Conservation (phyloP, 2,113 vertebrate genomes). For the Bos javanicus region DNA sequence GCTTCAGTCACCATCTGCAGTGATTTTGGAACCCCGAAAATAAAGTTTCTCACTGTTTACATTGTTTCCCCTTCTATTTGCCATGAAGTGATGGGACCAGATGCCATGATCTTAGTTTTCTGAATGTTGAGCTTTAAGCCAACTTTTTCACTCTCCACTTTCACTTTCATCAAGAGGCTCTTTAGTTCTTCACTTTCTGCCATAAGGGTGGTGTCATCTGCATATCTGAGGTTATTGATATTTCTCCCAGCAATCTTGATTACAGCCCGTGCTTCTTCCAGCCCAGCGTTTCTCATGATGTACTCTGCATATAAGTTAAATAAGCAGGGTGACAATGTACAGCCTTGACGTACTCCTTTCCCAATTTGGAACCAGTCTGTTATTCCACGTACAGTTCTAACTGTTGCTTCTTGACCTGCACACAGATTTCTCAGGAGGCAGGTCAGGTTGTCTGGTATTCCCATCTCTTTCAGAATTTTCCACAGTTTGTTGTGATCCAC, state of each 20-base stretch:
- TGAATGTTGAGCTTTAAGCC: background rate
- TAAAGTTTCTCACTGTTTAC: background rate
- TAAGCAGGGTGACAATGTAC: background rate
- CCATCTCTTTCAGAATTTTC: background rate
- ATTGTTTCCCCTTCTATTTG: background rate
- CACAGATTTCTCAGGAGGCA: background rate
- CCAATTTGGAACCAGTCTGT: background rate
- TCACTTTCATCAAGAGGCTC: background rate
- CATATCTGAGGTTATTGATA: background rate
- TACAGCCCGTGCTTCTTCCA: background rate
- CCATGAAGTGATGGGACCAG: background rate
- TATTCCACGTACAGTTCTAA: background rate
- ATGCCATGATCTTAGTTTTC: background rate
- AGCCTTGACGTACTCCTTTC: background rate
- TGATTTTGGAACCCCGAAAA: background rate
- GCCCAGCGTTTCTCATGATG: background rate
- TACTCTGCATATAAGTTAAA: background rate
- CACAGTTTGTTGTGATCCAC: background rate
- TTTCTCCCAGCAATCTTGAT: background rate
- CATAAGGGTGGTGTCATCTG: background rate
- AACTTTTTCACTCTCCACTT: background rate
- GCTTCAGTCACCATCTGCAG: background rate
- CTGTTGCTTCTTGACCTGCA: background rate
- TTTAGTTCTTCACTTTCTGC: background rate
- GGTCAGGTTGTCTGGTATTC: background rate